Evolutionary conservation across 2,888 invertebrate species (phyloP), one percentile per base, ranked within the genome.

Genomic region (Nomada flava): DNA sequence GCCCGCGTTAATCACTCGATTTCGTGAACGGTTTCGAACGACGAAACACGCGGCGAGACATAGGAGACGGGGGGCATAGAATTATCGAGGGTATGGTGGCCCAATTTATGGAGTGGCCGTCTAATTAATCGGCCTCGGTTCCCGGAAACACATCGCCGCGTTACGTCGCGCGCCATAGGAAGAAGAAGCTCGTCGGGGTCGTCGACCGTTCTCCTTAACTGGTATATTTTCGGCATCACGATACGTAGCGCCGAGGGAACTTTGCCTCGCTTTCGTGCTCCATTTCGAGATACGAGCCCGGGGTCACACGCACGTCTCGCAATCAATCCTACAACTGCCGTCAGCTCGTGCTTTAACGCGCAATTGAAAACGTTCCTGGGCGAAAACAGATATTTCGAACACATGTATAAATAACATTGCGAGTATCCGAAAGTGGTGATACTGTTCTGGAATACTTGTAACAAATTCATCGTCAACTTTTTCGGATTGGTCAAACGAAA

Each of bases 171-270:
- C 62, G 78, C 55, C 78, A 68, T 71, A 72, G 84, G 76, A 81
- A 20, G 52, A 53, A 72, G 82, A 69, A 64, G 59, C 57, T 20
- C n/a, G 68, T 15, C 76, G 57, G 36, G 89, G 88, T 89, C 88
- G 63, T 74, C 80, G 89, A 86, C 84, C 89, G 86, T 83, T 78
- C 86, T 83, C 87, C 86, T 89, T 89, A 89, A 86, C 86, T 83
- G 86, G 86, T 86, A 85, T 87, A 88, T 89, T 89, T 89, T 89
- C 82, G 89, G 89, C 89, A 83, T 85, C 88, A 70, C 83, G 79
- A 80, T 82, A 83, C 82, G 77, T 71, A 47, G 44, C 44, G 26
- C 67, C 75, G 52, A 18, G 29, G 44, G 29, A 36, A 7, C 44
- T 29, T 50, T 11, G 79, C 62, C 15, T 73, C 79, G 79, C 26